phyloP scores from a whole-genome alignment of 1,140 invertebrate species.

The Teleogryllus occipitalis region DNA sequence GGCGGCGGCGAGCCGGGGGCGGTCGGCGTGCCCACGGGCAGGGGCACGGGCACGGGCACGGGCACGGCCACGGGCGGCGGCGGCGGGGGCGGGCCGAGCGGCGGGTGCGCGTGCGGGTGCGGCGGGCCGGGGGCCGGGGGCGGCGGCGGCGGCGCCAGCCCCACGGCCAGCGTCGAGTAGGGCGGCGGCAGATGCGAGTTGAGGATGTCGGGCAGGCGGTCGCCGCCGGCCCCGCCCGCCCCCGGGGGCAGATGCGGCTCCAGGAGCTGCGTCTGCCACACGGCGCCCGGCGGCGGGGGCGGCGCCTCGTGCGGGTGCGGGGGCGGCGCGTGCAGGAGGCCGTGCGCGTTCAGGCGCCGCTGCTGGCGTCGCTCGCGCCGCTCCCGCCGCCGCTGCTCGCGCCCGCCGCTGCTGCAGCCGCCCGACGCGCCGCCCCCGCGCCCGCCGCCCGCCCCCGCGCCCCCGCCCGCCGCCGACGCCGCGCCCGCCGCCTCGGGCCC shows the following conservation, averaged over 20 bases:
- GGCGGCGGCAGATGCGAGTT: constrained; percentile 43
- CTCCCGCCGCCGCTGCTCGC: no score
- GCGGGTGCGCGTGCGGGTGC: constrained; percentile 21
- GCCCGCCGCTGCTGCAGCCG: constrained; percentile 25
- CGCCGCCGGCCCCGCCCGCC: constrained; percentile 21
- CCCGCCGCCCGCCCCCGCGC: constrained; percentile 27
- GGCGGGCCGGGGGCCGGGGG: constrained; percentile 22
- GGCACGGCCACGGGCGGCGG: constrained; percentile 7
- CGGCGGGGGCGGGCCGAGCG: background rate
- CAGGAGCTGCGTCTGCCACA: constrained; percentile 15
- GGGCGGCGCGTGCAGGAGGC: no score
- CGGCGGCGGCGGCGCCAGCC: constrained; percentile 21
- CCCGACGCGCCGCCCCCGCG: constrained; percentile 29
- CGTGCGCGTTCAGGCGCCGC: no score
- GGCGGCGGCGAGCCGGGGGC: constrained; percentile 11
- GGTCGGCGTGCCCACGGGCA: constrained; percentile 4
- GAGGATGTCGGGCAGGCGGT: constrained; percentile 41
- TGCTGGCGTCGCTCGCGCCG: constrained; percentile 8
- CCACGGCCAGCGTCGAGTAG: constrained; percentile 35
- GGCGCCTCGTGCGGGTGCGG: background rate
- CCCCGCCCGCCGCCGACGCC: background rate
- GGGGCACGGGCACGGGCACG: constrained; percentile 5
- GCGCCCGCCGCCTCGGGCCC: constrained; percentile 11
- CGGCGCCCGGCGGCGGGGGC: constrained; percentile 18
- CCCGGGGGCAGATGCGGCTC: background rate